Evolutionary conservation across 2,888 invertebrate species (phyloP).

Genomic region (Tiphia femorata): DNA sequence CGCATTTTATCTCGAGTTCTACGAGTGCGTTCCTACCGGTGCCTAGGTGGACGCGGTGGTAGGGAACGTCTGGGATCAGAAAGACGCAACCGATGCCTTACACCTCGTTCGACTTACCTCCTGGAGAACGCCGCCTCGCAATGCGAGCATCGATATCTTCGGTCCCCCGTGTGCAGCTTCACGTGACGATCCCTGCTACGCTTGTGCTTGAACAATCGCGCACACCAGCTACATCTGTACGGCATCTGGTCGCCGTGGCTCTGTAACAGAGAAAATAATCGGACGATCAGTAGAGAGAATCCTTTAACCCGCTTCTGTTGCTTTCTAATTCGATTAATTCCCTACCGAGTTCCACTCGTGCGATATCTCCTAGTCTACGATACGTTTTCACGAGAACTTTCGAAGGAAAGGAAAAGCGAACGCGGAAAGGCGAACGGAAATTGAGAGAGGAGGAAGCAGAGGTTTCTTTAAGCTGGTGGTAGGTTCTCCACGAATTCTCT

Average conservation of each 20-base stretch:
- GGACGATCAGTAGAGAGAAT: not conserved
- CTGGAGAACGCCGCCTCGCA: slow-evolving; percentile 94
- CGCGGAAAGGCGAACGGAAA: not conserved
- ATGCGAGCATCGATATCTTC: slow-evolving; percentile 90
- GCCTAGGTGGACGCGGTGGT: no score
- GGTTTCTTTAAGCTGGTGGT: not conserved
- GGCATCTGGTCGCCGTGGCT: slow-evolving; percentile 94
- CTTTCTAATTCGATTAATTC: no score
- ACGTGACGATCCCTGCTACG: slow-evolving; percentile 93
- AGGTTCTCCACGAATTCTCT: not conserved
- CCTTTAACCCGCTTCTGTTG: no score
- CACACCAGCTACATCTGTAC: slow-evolving; percentile 92
- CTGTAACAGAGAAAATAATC: slow-evolving; percentile 71
- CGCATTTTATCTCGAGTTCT: no score
- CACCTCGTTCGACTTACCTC: no score
- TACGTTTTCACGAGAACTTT: not conserved
- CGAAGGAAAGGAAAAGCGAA: not conserved
- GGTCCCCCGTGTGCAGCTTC: slow-evolving; percentile 92
- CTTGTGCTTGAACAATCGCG: slow-evolving; percentile 94
- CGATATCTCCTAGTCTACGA: no score
- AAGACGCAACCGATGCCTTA: no score
- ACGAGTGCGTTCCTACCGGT: no score
- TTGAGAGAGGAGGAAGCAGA: not conserved
- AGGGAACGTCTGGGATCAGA: no score
- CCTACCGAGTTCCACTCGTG: no score